Conservation (phyloP, 2,113 vertebrate species). For the Puffinus mauretanicus region DNA sequence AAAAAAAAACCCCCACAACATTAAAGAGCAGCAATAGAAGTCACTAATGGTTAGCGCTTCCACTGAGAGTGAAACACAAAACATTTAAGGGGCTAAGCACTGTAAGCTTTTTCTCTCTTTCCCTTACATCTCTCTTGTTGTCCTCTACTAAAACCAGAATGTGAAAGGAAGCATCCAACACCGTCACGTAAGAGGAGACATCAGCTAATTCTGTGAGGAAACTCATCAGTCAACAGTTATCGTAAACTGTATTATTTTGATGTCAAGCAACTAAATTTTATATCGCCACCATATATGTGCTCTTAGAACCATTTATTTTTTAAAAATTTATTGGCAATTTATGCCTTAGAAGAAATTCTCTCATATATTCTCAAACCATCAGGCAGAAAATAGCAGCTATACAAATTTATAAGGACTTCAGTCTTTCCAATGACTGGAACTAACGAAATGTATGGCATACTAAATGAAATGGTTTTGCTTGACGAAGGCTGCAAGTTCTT, state of each 20-base stretch:
- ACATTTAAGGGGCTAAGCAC: neutral
- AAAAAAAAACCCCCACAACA: too few species aligned
- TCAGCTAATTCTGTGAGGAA: neutral
- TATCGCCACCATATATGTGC: neutral
- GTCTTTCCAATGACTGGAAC: neutral
- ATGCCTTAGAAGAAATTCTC: neutral
- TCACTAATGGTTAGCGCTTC: neutral
- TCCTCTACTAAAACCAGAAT: neutral
- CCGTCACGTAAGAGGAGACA: neutral
- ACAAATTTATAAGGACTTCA: constrained; percentile 3
- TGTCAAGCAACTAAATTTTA: neutral
- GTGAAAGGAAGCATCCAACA: neutral
- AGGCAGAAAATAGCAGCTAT: neutral
- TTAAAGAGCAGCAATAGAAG: neutral
- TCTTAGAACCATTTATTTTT: neutral
- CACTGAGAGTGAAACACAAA: neutral
- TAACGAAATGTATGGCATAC: neutral
- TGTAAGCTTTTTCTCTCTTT: neutral
- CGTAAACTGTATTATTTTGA: neutral
- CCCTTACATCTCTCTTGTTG: neutral
- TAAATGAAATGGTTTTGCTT: neutral
- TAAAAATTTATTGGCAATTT: neutral
- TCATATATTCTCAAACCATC: neutral
- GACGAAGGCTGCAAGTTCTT: neutral
- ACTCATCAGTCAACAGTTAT: neutral